phyloP scores from a whole-genome alignment of 2,888 invertebrate species.

The Altica lythri region DNA sequence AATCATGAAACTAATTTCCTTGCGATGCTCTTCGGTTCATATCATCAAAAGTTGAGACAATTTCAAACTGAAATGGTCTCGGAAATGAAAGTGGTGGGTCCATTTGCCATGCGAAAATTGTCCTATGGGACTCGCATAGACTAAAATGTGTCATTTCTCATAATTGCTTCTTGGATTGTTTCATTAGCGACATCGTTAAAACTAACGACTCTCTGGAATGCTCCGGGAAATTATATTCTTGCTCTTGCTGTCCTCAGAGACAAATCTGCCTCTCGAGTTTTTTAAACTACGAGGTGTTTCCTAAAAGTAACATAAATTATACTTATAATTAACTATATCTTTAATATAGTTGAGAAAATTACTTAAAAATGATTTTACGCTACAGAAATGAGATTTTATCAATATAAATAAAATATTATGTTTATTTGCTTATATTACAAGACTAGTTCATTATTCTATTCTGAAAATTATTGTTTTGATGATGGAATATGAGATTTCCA shows the following conservation, averaged over 20 bases:
- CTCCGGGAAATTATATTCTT: constrained; percentile 51
- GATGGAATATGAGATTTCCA: too few relatives aligned
- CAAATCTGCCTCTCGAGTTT: constrained; percentile 15
- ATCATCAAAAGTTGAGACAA: constrained; percentile 15
- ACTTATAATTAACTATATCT: too few relatives aligned
- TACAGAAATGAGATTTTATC: too few relatives aligned
- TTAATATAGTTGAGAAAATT: too few relatives aligned
- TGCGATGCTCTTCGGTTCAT: not conserved
- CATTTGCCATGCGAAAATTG: constrained; percentile 40
- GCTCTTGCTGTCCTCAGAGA: constrained; percentile 38
- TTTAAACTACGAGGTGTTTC: constrained; percentile 8
- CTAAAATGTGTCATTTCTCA: constrained; percentile 58
- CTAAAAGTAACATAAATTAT: too few relatives aligned
- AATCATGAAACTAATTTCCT: too few relatives aligned
- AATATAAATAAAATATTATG: too few relatives aligned
- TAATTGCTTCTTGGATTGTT: constrained; percentile 59
- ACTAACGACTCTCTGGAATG: constrained; percentile 56
- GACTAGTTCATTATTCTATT: too few relatives aligned
- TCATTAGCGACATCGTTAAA: constrained; percentile 59
- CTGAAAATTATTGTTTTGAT: too few relatives aligned
- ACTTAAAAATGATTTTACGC: too few relatives aligned
- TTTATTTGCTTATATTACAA: too few relatives aligned
- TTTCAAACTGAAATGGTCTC: constrained; percentile 28
- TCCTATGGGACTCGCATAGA: constrained; percentile 48
- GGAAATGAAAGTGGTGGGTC: constrained; percentile 32